A percentile compares a stretch with the other conserved stretches of the same genome.
Conservation (phyloP, 1,140 invertebrate species). For the Aphis gossypii region DNA sequence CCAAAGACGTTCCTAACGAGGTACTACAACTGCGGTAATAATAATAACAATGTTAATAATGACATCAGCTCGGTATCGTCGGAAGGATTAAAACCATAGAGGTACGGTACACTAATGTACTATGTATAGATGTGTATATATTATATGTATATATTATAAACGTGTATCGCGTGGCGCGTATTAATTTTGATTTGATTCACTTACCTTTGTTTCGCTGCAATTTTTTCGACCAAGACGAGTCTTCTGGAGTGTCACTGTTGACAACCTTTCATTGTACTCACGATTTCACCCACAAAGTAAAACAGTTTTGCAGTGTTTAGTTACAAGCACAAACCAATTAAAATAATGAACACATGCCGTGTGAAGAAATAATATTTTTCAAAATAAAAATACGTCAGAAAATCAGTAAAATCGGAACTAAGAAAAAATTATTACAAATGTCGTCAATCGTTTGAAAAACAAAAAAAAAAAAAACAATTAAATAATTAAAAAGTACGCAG, state of each 20-base stretch:
- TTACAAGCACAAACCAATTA: not conserved
- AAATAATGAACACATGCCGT: not conserved
- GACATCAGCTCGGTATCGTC: not conserved
- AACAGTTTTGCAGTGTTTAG: not conserved
- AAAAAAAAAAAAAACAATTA: not conserved
- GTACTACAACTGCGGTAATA: not conserved
- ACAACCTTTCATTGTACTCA: not conserved
- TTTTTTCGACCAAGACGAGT: not conserved
- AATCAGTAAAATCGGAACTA: not conserved
- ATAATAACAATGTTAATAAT: not conserved
- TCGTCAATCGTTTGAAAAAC: not conserved
- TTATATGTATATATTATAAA: not conserved
- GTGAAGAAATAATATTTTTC: not conserved
- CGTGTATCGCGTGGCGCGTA: not conserved
- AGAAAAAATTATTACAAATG: not conserved
- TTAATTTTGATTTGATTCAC: not conserved
- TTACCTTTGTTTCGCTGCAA: not conserved
- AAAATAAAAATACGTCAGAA: not conserved
- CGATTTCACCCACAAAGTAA: not conserved
- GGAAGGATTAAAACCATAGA: not conserved
- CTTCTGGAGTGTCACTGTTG: not conserved
- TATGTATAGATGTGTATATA: not conserved
- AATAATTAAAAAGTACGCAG: not conserved
- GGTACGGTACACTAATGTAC: not conserved
- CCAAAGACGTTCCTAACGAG: constrained; percentile 15